Evolutionary conservation across 2,888 invertebrate genomes (phyloP), one percentile per base, ranked within the genome.

Genomic region (Phaonia tiefii): DNA sequence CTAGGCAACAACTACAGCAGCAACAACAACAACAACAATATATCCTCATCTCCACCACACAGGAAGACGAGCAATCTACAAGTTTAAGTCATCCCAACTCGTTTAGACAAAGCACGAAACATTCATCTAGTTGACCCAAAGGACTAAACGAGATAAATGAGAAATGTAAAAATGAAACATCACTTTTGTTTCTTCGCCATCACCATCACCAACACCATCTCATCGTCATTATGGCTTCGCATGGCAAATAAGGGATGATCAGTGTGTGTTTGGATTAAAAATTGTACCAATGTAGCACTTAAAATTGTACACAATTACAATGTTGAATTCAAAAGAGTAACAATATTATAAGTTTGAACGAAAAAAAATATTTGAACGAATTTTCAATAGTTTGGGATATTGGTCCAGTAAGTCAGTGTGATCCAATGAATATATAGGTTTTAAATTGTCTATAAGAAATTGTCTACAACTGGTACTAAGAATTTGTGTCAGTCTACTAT

Each of bases 131-230:
- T 81, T 83, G 79, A 82, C 82, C 81, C 82, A 83, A 85, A 85
- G 79, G 83, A 85, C 86, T 87, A 88, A 89, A 87, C 84, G 86
- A 89, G 89, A 88, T 88, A 89, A 89, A 88, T 88, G 89, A 85
- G 88, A 86, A 87, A 88, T 88, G 88, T 85, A 86, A 88, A 89
- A 88, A 88, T 89, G 88, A 89, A 89, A 86, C 89, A 88, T 88
- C 86, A 88, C 86, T 87, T 88, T 86, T 84, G 84, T 84, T 65
- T 46, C 56, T 17, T 58, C n/a, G 44, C 58, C 25, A 15, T 31
- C 65, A 26, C 65, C 51, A 26, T 46, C n/a, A 44, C 44, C 49
- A 20, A 58, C 46, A n/a, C 37, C 22, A 22, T 37, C 17, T 26
- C 1, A 13, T 37, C 20, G 51, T 42, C 26, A 37, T 46, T 7